Conservation (phyloP, 30 jellyfish, hydroid and myxozoan genomes). For the Hydra vulgaris region DNA sequence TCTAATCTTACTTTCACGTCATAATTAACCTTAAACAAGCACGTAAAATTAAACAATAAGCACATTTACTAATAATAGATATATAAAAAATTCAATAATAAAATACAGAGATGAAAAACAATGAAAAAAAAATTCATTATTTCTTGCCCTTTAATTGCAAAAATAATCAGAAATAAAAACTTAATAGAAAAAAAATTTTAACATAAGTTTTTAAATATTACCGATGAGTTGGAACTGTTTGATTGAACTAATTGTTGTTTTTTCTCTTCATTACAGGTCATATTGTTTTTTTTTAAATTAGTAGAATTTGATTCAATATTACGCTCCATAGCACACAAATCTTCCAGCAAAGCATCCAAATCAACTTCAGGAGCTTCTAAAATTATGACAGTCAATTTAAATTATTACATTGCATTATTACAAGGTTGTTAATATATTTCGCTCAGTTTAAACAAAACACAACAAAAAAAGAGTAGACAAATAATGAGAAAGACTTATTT, state of each 20-base stretch:
- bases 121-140: too few species aligned
- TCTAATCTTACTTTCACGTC: conserved; percentile 77
- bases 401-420: too few species aligned
- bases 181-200: too few species aligned
- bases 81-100: too few species aligned
- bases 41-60: background rate
- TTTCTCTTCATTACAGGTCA: background rate
- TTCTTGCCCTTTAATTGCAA: too few species aligned
- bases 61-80: background rate
- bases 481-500: too few species aligned
- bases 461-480: too few species aligned
- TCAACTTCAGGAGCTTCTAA: conserved; percentile 89
- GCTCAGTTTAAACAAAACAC: too few species aligned
- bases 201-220: background rate
- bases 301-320: conserved; percentile 38
- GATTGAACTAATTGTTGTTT: background rate
- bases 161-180: too few species aligned
- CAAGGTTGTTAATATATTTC: too few species aligned
- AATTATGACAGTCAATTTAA: too few species aligned
- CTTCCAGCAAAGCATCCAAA: conserved; percentile 89
- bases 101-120: too few species aligned
- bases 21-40: conserved; percentile 51
- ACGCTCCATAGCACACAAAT: conserved; percentile 86
- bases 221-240: background rate
- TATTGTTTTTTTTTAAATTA: conserved; percentile 9